A percentile compares a stretch with the other conserved stretches of the same genome.
These are phyloP conservation scores for Falco naumanni DNA, from an alignment of 2,797 vertebrate genomes.

Conservation along the genomic window DNA sequence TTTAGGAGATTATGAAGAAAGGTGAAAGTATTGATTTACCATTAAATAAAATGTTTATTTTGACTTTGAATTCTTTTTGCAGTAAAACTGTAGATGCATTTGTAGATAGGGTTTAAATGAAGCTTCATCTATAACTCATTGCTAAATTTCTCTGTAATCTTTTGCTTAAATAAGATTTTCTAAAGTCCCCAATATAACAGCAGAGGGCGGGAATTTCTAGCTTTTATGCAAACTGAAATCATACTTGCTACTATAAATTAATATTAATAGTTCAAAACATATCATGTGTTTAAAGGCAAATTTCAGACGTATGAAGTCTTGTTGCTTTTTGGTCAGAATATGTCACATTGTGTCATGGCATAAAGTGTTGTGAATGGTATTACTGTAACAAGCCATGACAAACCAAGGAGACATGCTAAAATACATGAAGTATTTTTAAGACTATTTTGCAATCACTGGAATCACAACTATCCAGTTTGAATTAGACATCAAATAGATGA, in stretches of 20 bases:
- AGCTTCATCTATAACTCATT: not conserved
- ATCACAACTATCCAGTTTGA: not conserved
- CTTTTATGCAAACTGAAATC: not conserved
- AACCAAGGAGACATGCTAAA: slow-evolving; percentile 27
- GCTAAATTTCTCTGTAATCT: not conserved
- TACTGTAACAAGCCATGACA: slow-evolving; percentile 6
- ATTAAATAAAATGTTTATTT: not conserved
- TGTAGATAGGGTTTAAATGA: not conserved
- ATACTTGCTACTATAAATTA: not conserved
- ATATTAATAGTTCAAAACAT: slow-evolving; percentile 22
- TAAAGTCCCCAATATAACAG: not conserved
- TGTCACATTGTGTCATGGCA: slow-evolving; percentile 23
- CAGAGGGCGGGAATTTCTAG: not conserved
- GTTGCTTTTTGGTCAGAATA: not conserved
- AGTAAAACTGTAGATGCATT: not conserved
- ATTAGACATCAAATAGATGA: not conserved
- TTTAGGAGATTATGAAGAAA: not conserved
- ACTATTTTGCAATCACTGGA: not conserved
- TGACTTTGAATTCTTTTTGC: not conserved
- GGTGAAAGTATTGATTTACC: not conserved
- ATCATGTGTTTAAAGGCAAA: slow-evolving; percentile 5
- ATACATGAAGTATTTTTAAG: slow-evolving; percentile 46
- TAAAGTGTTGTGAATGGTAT: not conserved
- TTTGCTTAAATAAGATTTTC: not conserved
- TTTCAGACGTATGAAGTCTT: slow-evolving; percentile 20